These are phyloP conservation scores for Dicaeum eximium DNA, from an alignment of 2,113 vertebrate species.

Conservation along the genomic window DNA sequence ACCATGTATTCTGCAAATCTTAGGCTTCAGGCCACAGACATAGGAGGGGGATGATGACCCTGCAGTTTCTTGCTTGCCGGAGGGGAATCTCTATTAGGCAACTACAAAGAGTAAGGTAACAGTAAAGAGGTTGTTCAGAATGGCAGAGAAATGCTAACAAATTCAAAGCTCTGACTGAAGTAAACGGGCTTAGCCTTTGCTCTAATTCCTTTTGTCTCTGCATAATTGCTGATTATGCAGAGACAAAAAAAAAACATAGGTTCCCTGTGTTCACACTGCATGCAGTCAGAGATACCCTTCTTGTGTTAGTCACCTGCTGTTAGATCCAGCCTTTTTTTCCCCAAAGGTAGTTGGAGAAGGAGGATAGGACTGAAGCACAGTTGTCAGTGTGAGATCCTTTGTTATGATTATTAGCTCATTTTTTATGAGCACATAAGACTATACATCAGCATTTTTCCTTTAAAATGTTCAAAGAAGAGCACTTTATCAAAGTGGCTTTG, in stretches of 20 bases:
- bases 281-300: not conserved
- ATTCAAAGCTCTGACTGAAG: not conserved
- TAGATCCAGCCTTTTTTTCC: rapidly evolving
- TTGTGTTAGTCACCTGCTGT: not conserved
- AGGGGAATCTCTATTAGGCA: rapidly evolving
- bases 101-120: not conserved
- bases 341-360: not conserved
- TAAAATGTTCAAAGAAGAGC: not conserved
- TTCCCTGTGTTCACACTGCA: not conserved
- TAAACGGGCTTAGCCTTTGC: not conserved
- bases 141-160: not conserved
- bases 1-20: not conserved
- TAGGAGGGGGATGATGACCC: not conserved
- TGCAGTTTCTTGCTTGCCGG: not conserved
- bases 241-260: too few relatives aligned
- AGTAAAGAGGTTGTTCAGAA: not conserved
- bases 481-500: not conserved
- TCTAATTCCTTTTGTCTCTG: not conserved
- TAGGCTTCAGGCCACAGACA: not conserved
- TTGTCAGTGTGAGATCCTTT: not conserved
- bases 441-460: not conserved
- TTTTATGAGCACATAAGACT: not conserved
- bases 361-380: not conserved
- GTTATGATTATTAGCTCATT: not conserved
- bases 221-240: not conserved